A percentile compares a stretch with the other conserved stretches of the same genome.
Conservation (phyloP, 2,113 vertebrate species). For the Hippocampus barbouri region DNA sequence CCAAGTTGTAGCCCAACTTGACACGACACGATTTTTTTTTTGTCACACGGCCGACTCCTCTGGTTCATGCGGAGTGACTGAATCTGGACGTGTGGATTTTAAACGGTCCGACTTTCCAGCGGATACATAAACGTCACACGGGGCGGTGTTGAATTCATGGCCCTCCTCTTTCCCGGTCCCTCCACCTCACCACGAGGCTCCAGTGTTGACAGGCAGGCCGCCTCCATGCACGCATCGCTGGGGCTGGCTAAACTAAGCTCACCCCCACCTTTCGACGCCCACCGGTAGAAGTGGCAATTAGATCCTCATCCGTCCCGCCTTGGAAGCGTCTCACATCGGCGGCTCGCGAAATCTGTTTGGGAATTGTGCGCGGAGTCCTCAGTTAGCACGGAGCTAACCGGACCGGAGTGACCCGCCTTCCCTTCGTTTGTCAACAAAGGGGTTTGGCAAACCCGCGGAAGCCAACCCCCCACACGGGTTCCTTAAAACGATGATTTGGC, state of each 20-base stretch:
- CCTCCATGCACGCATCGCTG: constrained; percentile 22
- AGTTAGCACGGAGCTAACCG: constrained; percentile 29
- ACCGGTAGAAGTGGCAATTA: neutral
- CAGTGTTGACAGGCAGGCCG: constrained; percentile 58
- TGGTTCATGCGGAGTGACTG: neutral
- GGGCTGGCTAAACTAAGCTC: neutral
- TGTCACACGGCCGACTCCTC: neutral
- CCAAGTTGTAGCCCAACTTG: no score
- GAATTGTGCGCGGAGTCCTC: constrained; percentile 68
- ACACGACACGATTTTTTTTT: no score
- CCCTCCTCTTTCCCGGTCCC: constrained; percentile 31
- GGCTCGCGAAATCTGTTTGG: constrained; percentile 72
- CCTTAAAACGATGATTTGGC: constrained; percentile 79
- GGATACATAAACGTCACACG: constrained; percentile 54
- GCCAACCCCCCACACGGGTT: constrained; percentile 49
- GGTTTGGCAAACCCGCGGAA: constrained; percentile 63
- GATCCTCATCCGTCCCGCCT: constrained; percentile 60
- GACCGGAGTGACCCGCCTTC: constrained; percentile 67
- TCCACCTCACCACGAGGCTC: constrained; percentile 58
- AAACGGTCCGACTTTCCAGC: constrained; percentile 52
- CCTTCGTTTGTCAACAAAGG: constrained; percentile 72
- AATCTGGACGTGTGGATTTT: constrained; percentile 7
- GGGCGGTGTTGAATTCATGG: constrained; percentile 42
- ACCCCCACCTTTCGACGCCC: neutral
- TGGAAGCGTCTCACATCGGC: constrained; percentile 23